phyloP scores from a whole-genome alignment of 2,797 vertebrate species.

The Phaenicophaeus curvirostris region DNA sequence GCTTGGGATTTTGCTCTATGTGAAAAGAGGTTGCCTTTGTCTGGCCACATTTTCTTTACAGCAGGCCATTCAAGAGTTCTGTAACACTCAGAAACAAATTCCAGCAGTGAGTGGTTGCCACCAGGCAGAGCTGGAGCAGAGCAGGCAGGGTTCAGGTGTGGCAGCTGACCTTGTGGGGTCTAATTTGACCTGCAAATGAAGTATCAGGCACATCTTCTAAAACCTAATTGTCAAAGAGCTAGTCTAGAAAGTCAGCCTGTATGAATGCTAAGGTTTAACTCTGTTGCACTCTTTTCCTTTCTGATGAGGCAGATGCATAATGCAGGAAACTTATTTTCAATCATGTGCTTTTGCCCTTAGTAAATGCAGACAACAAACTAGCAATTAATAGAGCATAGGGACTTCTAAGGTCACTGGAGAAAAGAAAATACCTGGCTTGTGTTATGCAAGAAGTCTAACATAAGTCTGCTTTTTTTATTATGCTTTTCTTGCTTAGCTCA shows the following conservation, averaged over 20 bases:
- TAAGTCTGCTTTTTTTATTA: background rate
- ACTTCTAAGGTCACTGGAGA: slow-evolving; percentile 14
- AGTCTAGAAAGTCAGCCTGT: background rate
- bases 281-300: background rate
- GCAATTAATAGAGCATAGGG: background rate
- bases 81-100: background rate
- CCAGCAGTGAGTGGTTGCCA: background rate
- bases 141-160: background rate
- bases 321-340: background rate
- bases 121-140: background rate
- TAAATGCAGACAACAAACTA: background rate
- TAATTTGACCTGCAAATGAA: background rate
- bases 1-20: slow-evolving; percentile 60
- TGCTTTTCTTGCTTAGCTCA: slow-evolving; percentile 47
- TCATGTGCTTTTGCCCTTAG: background rate
- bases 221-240: background rate
- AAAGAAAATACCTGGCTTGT: background rate
- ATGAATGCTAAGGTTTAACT: background rate
- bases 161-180: background rate
- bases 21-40: slow-evolving; percentile 64
- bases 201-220: background rate
- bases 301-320: background rate
- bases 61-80: slow-evolving; percentile 20
- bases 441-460: background rate
- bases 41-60: slow-evolving; percentile 58